These are phyloP conservation scores for Lithobates pipiens DNA, from an alignment of 2,797 vertebrate genomes.

Conservation along the genomic window DNA sequence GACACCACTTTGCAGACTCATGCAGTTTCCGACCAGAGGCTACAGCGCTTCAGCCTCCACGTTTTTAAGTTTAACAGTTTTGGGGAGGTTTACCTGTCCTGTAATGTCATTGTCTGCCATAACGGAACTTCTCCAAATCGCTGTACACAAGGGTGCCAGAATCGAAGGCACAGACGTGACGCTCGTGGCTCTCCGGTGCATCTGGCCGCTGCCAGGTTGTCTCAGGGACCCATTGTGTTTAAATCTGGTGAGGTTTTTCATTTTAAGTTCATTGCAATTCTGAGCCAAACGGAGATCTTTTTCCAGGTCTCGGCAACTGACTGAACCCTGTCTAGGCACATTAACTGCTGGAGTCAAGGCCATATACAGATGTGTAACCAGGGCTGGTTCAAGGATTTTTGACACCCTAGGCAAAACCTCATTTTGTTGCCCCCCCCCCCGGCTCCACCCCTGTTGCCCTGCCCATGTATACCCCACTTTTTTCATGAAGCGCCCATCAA, in stretches of 20 bases:
- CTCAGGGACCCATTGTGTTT: conserved; percentile 43
- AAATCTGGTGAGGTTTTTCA: not conserved
- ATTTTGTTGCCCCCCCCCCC: no score
- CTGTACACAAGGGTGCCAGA: conserved; percentile 36
- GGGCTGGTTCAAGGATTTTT: no score
- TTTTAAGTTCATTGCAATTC: not conserved
- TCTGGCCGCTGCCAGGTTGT: conserved; percentile 29
- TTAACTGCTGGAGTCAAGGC: no score
- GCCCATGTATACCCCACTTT: no score
- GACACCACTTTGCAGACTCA: conserved; percentile 30
- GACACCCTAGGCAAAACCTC: no score
- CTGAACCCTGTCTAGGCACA: no score
- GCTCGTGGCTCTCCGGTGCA: not conserved
- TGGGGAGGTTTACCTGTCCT: conserved; percentile 49
- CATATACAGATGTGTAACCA: no score
- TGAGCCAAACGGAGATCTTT: not conserved
- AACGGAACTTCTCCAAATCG: conserved; percentile 36
- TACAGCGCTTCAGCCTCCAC: conserved; percentile 50
- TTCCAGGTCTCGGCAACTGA: no score
- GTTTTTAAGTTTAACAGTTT: conserved; percentile 46
- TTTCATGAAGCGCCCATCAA: no score
- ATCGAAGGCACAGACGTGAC: conserved; percentile 11
- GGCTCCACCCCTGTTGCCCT: no score
- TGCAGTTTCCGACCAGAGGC: conserved; percentile 11
- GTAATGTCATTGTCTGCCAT: conserved; percentile 53